Evolutionary conservation across 2,888 invertebrate species (phyloP).

Genomic region (Chloroclysta siterata): DNA sequence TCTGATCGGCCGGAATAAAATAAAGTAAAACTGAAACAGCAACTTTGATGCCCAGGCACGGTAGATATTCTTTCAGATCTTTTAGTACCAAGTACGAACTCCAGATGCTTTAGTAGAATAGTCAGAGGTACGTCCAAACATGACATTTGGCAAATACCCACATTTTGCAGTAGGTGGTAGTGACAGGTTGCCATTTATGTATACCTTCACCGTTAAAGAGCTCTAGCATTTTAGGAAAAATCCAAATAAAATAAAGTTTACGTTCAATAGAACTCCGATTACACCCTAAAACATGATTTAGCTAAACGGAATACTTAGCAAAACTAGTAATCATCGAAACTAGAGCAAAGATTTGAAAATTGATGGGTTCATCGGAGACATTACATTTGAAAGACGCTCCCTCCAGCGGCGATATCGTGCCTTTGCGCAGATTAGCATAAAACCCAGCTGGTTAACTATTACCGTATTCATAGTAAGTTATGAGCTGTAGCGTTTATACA

Average conservation of each 20-base stretch:
- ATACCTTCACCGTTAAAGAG: too few species aligned
- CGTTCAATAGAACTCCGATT: conserved; percentile 8
- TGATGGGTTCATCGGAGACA: conserved; percentile 49
- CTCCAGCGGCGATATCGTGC: conserved; percentile 63
- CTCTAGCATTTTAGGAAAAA: too few species aligned
- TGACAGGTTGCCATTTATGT: too few species aligned
- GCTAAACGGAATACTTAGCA: conserved; percentile 25
- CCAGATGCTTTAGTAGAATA: too few species aligned
- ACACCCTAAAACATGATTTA: conserved; percentile 12
- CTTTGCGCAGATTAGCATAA: conserved; percentile 74
- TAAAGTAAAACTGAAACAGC: too few species aligned
- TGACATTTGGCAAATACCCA: too few species aligned
- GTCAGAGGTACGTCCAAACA: too few species aligned
- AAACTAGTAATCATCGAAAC: conserved; percentile 38
- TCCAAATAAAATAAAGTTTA: not conserved
- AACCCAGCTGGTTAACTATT: conserved; percentile 70
- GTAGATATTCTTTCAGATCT: too few species aligned
- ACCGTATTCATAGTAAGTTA: conserved; percentile 48
- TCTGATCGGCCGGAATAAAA: too few species aligned
- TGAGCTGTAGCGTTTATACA: conserved; percentile 48
- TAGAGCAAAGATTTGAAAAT: conserved; percentile 45
- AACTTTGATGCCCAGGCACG: too few species aligned
- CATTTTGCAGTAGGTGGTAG: too few species aligned
- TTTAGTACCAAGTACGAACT: too few species aligned
- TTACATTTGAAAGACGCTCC: conserved; percentile 45